Base-by-base conservation (phyloP, 2,113 vertebrate species). In the Tilapia sparmanii region DNA sequence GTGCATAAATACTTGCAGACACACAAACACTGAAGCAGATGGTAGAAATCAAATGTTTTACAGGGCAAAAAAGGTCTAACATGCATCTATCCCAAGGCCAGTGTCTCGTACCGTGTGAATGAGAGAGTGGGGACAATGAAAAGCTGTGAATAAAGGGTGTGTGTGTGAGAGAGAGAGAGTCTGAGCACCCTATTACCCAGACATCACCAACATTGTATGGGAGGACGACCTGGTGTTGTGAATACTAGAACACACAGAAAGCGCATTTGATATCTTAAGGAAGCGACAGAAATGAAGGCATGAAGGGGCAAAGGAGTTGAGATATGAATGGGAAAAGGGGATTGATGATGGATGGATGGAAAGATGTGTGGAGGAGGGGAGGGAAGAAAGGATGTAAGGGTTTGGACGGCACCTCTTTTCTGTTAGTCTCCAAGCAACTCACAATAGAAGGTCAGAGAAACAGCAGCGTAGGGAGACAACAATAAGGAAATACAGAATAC, bases 341-440 rank as follows among this genome's bases (percentile, higher is more conserved):
- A 29, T 6, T 80, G 86, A 76, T 53, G 86, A 52, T 7, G 63
- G 83, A 80, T 45, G 40, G 86, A 83, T 53, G 57, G 15, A 50
- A 78, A 31, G 71, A 63, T 55, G 84, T 4, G 57, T 55, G 71
- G 89, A 89, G 81, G 57, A 33, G 24, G 79, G 53, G 54, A 53
- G 85, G 33, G 47, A 81, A 66, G 84, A 68, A 86, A 66, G 79
- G 38, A 55, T 55, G 73, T 87, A 97, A 96, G 97, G 97, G 97
- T 96, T 86, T 92, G 96, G 95, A 96, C 97, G 94, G 95, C 93
- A 93, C 93, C 96, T 96, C 95, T 96, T 98, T 97, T 93, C 94
- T 92, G 96, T 97, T 97, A 97, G 98, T 99, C 97, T 98, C 98
- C 95, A 98, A 97, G 98, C 98, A 98, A 98, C 97, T 99, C 98